Conservation (phyloP, 92 coral and sea anemone genomes). For the Epizoanthus stellaris region DNA sequence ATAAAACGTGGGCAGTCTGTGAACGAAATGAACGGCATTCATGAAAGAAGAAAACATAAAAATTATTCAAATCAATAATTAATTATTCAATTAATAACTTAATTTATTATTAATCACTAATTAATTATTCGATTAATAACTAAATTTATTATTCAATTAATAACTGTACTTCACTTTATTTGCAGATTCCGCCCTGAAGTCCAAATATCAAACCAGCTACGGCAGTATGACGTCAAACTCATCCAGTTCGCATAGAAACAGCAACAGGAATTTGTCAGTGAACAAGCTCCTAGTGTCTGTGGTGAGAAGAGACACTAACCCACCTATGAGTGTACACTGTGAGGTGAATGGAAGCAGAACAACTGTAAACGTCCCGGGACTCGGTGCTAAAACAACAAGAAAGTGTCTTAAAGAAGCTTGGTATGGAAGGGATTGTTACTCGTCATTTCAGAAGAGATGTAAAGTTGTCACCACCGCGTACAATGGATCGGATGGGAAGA, state of each 20-base stretch:
- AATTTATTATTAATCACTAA: no score
- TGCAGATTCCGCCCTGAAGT: background rate
- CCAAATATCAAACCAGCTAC: no score
- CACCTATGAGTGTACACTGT: background rate
- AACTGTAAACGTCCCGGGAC: background rate
- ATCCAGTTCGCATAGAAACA: background rate
- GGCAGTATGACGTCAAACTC: background rate
- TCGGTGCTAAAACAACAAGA: background rate
- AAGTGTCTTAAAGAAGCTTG: constrained; percentile 2
- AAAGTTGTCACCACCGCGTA: background rate
- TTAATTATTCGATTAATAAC: background rate
- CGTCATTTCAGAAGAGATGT: background rate
- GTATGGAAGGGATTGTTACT: constrained; percentile 11
- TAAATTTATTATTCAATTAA: background rate
- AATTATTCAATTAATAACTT: no score
- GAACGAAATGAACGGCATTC: no score
- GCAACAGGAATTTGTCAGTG: background rate
- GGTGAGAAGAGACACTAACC: constrained; percentile 10
- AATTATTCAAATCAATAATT: no score
- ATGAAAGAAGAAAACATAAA: no score
- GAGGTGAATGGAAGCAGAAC: background rate
- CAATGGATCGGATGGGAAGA: background rate
- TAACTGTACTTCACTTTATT: background rate
- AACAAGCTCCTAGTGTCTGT: background rate
- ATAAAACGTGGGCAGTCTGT: no score